Percentiles rank a stretch among this genome's conserved stretches.
phyloP scores from a whole-genome alignment of 2,888 invertebrate species.

The Branchellion lobata region DNA sequence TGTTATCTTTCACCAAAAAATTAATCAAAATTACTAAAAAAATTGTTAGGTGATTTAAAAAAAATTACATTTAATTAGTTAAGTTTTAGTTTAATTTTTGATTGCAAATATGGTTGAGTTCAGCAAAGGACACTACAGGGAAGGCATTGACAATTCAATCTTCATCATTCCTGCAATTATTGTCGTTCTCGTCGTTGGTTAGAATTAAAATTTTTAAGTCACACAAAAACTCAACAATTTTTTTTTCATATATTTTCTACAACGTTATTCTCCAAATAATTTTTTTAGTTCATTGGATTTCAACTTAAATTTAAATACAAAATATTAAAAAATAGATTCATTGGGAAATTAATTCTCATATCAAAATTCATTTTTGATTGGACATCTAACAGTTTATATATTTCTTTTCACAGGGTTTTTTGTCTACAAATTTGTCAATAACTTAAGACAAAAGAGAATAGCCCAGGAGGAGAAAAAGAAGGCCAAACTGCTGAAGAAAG shows the following conservation, averaged over 20 bases:
- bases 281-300: background rate
- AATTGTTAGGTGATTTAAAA: too few species aligned
- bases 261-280: background rate
- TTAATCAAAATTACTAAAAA: too few species aligned
- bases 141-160: slow-evolving; percentile 82
- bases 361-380: too few species aligned
- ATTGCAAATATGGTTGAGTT: slow-evolving; percentile 86
- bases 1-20: too few species aligned
- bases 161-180: slow-evolving; percentile 82
- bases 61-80: too few species aligned
- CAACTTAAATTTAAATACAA: too few species aligned
- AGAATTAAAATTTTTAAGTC: slow-evolving; percentile 54
- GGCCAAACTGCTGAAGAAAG: slow-evolving; percentile 77
- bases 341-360: too few species aligned
- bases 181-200: slow-evolving; percentile 77
- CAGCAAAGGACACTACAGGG: slow-evolving; percentile 78
- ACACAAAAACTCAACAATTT: background rate
- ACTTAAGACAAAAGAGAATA: slow-evolving; percentile 74
- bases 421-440: slow-evolving; percentile 80
- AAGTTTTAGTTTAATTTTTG: too few species aligned
- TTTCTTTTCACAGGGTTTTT: slow-evolving; percentile 82
- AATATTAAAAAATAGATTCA: too few species aligned
- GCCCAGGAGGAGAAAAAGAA: slow-evolving; percentile 79
- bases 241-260: background rate
- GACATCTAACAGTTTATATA: too few species aligned